Conservation (phyloP, 2,797 vertebrate species). For the Macrochelys suwanniensis region DNA sequence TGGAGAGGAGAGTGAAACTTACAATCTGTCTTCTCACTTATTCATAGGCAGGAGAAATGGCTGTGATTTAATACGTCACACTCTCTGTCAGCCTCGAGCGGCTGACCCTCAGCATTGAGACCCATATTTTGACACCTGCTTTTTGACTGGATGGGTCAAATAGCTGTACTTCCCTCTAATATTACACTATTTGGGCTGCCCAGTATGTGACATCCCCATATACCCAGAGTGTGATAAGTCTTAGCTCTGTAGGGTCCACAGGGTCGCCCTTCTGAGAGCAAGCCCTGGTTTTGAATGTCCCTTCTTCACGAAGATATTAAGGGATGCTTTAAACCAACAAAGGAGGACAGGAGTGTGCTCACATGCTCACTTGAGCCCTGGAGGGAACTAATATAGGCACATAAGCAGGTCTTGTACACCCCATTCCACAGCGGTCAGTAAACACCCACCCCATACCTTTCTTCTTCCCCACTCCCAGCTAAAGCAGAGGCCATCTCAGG, state of each 20-base stretch:
- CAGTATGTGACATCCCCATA: neutral
- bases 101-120: neutral
- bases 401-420: rapidly evolving
- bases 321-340: neutral
- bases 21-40: rapidly evolving
- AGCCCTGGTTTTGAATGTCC: rapidly evolving
- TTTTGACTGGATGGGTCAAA: rapidly evolving
- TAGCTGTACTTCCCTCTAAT: rapidly evolving
- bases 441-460: neutral
- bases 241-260: rapidly evolving
- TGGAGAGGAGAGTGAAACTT: neutral
- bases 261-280: rapidly evolving
- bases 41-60: neutral
- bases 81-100: neutral
- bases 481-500: no score
- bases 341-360: rapidly evolving
- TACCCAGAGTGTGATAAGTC: neutral
- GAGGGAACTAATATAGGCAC: neutral
- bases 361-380: neutral
- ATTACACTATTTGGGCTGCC: rapidly evolving
- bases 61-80: rapidly evolving
- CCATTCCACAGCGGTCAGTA: rapidly evolving
- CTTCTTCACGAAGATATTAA: rapidly evolving
- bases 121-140: neutral
- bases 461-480: no score